These are phyloP conservation scores for Festucalex cinctus DNA, from an alignment of 2,113 vertebrate species.

Conservation along the genomic window DNA sequence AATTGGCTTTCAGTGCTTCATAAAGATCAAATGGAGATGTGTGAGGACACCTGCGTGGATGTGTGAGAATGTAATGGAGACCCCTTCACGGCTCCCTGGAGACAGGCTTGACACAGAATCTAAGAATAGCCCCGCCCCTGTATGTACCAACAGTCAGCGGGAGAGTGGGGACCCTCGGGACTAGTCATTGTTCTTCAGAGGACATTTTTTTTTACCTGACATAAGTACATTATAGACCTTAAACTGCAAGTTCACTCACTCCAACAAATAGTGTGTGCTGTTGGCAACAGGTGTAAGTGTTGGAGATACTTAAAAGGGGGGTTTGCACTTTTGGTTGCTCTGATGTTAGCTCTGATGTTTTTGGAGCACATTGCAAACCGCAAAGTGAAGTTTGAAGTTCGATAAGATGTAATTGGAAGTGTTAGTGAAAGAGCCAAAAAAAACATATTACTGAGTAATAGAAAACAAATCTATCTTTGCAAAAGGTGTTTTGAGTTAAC, in stretches of 20 bases:
- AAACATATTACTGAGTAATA: no score
- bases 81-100: slow-evolving; percentile 50
- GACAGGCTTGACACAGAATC: slow-evolving; percentile 55
- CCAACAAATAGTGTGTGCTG: no score
- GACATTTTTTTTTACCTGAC: slow-evolving; percentile 50
- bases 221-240: slow-evolving; percentile 8
- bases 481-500: no score
- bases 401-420: no score
- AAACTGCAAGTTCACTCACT: not conserved
- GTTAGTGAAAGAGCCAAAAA: no score
- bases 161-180: slow-evolving; percentile 23
- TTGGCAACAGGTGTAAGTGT: not conserved
- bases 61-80: slow-evolving; percentile 38
- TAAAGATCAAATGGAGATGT: slow-evolving; percentile 56
- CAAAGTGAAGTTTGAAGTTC: no score
- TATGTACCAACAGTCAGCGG: slow-evolving; percentile 22
- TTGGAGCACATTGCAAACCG: no score
- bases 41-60: slow-evolving; percentile 17
- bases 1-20: slow-evolving; percentile 32
- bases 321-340: no score
- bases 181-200: slow-evolving; percentile 30
- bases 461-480: no score
- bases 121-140: slow-evolving; percentile 53
- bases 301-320: no score
- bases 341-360: no score